Conservation (phyloP, 2,888 invertebrate genomes). For the Exocentrus adspersus region DNA sequence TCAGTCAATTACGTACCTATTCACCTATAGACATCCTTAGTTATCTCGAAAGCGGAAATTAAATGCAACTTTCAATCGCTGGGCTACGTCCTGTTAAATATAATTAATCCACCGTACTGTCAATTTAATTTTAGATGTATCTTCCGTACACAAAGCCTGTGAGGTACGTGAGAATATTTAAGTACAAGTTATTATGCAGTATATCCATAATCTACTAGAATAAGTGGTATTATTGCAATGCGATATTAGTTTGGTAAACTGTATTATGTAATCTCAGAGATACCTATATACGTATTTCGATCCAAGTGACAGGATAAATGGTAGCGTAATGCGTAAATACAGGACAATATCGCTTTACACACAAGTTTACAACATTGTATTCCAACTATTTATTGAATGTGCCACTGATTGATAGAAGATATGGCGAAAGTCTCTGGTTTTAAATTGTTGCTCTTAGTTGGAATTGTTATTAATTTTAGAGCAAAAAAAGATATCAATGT, state of each 20-base stretch:
- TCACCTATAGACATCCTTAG: constrained; percentile 23
- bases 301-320: too few species aligned
- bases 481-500: too few species aligned
- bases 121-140: constrained; percentile 15
- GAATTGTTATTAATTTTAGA: too few species aligned
- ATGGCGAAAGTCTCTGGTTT: too few species aligned
- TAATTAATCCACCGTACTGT: constrained; percentile 14
- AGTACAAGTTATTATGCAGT: neutral
- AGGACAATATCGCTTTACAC: too few species aligned
- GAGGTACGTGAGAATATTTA: neutral
- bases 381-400: too few species aligned
- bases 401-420: too few species aligned
- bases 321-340: too few species aligned
- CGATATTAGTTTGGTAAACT: neutral
- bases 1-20: constrained; percentile 19
- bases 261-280: neutral
- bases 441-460: too few species aligned
- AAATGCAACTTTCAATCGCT: constrained; percentile 17
- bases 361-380: too few species aligned
- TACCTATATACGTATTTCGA: too few species aligned
- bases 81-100: constrained; percentile 9
- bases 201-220: neutral
- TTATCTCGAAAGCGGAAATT: constrained; percentile 23
- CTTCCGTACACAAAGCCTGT: neutral
- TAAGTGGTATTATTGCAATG: neutral